Conservation (phyloP, 2,888 invertebrate species). For the Leptinotarsa rubiginosa region DNA sequence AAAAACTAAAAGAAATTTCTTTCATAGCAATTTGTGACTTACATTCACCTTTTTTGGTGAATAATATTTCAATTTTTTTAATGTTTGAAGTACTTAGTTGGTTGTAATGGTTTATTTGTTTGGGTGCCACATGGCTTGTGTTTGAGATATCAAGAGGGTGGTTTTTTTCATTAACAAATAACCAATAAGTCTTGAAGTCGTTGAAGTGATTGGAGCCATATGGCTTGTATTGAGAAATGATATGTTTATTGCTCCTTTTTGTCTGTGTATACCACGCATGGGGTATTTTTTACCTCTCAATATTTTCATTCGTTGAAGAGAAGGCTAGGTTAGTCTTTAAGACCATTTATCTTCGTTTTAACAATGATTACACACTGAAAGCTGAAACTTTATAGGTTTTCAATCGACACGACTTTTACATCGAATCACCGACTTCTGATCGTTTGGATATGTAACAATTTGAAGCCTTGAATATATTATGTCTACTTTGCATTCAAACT, state of each 20-base stretch:
- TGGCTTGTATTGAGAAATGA: slow-evolving; percentile 48
- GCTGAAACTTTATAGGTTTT: no score
- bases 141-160: slow-evolving; percentile 39
- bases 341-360: no score
- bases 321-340: background rate
- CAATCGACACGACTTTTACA: background rate
- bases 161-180: slow-evolving; percentile 48
- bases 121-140: slow-evolving; percentile 45
- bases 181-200: slow-evolving; percentile 45
- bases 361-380: no score
- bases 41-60: no score
- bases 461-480: slow-evolving; percentile 31
- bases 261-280: slow-evolving; percentile 33
- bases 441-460: background rate
- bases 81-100: background rate
- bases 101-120: slow-evolving; percentile 22
- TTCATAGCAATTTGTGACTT: no score
- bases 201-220: slow-evolving; percentile 45
- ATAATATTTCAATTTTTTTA: background rate
- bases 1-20: no score
- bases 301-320: slow-evolving; percentile 24
- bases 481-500: slow-evolving; percentile 27
- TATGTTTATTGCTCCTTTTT: slow-evolving; percentile 47
- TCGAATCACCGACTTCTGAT: background rate
- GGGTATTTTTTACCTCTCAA: slow-evolving; percentile 33